A percentile compares a stretch with the other conserved stretches of the same genome.
phyloP scores from a whole-genome alignment of 2,797 vertebrate species.

The Dallia pectoralis region DNA sequence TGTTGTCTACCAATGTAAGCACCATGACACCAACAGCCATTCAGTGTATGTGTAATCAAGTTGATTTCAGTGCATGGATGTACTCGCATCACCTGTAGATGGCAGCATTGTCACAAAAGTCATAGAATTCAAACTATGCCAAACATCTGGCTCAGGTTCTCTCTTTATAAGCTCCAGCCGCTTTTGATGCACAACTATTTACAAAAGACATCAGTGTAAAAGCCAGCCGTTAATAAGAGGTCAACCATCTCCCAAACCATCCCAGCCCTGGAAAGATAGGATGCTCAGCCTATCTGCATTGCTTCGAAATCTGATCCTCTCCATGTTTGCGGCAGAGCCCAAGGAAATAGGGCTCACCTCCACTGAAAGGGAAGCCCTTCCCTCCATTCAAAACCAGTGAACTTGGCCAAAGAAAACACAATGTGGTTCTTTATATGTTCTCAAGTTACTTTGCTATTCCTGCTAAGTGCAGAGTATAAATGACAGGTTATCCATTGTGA shows the following conservation, averaged over 20 bases:
- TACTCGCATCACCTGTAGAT: slow-evolving; percentile 57
- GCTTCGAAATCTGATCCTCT: slow-evolving; percentile 51
- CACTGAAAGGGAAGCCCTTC: slow-evolving; percentile 52
- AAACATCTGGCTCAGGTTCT: slow-evolving; percentile 38
- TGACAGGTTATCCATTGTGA: slow-evolving; percentile 50
- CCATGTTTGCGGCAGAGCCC: slow-evolving; percentile 17
- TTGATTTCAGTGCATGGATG: slow-evolving; percentile 7
- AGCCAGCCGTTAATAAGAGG: background rate
- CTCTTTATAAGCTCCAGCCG: background rate
- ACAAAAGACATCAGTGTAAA: slow-evolving; percentile 1
- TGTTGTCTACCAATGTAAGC: too few relatives aligned
- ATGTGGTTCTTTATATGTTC: slow-evolving; percentile 49
- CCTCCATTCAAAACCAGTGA: slow-evolving; percentile 66
- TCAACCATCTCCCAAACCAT: background rate
- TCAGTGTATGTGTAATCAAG: background rate
- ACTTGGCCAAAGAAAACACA: slow-evolving; percentile 68
- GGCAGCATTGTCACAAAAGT: slow-evolving; percentile 52
- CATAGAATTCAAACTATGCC: background rate
- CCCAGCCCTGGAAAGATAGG: slow-evolving; percentile 12
- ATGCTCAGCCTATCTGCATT: background rate
- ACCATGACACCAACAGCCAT: too few relatives aligned
- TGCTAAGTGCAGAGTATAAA: slow-evolving; percentile 55
- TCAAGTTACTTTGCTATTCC: slow-evolving; percentile 54
- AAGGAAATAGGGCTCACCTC: slow-evolving; percentile 61
- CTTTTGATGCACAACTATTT: slow-evolving; percentile 2